Evolutionary conservation across 2,888 invertebrate genomes (phyloP).

Genomic region (Pherbina coryleti): DNA sequence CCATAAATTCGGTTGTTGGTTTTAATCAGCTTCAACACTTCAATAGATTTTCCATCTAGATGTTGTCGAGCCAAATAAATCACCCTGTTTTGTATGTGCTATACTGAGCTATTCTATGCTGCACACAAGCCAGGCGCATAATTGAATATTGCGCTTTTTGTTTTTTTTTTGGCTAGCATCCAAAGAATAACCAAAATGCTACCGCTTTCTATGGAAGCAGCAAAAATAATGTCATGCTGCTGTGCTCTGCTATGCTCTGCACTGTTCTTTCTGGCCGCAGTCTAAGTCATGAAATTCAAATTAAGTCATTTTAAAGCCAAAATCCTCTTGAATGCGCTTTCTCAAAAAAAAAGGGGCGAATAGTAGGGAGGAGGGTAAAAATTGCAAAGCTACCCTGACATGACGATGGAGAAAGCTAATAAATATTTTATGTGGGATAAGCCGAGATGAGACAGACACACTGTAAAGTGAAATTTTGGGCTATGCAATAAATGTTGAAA

Average conservation of each 20-base stretch:
- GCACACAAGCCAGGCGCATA: neutral
- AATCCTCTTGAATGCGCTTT: neutral
- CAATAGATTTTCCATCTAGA: neutral
- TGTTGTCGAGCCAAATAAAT: neutral
- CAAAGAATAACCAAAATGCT: neutral
- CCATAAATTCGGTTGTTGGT: neutral
- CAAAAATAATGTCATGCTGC: neutral
- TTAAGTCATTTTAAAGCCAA: constrained; percentile 26
- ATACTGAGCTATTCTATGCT: neutral
- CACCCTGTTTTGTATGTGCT: constrained; percentile 9
- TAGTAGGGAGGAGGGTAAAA: neutral
- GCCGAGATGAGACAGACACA: constrained; percentile 10
- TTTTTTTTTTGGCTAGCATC: neutral
- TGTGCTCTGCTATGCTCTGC: neutral
- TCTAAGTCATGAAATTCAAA: constrained; percentile 30
- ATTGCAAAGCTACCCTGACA: neutral
- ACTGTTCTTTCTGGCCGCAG: neutral
- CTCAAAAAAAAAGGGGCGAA: neutral
- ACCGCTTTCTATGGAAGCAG: neutral
- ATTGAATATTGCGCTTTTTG: constrained; percentile 1
- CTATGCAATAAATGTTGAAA: neutral
- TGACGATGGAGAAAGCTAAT: constrained; percentile 8
- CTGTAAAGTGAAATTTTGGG: neutral
- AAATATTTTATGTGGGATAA: constrained; percentile 36
- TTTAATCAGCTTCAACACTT: neutral